These are phyloP conservation scores for Leucophora obtusa DNA, from an alignment of 2,888 invertebrate species.

Conservation along the genomic window DNA sequence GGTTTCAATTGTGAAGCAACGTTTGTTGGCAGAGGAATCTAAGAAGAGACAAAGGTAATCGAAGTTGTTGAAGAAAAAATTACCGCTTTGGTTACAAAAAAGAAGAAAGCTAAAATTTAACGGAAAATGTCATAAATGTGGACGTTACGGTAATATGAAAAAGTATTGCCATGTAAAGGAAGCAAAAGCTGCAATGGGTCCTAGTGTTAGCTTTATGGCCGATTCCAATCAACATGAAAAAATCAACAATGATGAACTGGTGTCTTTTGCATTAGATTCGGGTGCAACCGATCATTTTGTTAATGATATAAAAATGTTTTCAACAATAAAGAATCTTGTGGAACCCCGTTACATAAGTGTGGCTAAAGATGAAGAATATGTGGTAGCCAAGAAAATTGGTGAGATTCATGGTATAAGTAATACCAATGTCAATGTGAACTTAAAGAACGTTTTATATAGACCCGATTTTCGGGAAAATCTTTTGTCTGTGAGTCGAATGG, in stretches of 20 bases:
- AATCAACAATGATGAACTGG: background rate
- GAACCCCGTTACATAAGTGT: conserved; percentile 16
- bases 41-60: too few species aligned
- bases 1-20: background rate
- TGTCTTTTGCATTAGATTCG: conserved; percentile 17
- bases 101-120: too few species aligned
- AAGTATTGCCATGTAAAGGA: too few species aligned
- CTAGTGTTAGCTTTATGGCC: conserved; percentile 11
- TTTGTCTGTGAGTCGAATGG: too few species aligned
- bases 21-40: conserved; percentile 7
- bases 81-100: background rate
- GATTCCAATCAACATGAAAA: background rate
- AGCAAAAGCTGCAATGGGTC: too few species aligned
- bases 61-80: background rate
- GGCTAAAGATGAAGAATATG: too few species aligned
- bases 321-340: conserved; percentile 5
- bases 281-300: conserved; percentile 24
- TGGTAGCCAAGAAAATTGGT: background rate
- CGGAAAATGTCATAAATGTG: too few species aligned
- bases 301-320: conserved; percentile 6
- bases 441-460: background rate
- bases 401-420: too few species aligned
- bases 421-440: background rate
- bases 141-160: too few species aligned
- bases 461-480: background rate